Conservation (phyloP, 1,140 invertebrate species). For the Drosophila kohkoa region DNA sequence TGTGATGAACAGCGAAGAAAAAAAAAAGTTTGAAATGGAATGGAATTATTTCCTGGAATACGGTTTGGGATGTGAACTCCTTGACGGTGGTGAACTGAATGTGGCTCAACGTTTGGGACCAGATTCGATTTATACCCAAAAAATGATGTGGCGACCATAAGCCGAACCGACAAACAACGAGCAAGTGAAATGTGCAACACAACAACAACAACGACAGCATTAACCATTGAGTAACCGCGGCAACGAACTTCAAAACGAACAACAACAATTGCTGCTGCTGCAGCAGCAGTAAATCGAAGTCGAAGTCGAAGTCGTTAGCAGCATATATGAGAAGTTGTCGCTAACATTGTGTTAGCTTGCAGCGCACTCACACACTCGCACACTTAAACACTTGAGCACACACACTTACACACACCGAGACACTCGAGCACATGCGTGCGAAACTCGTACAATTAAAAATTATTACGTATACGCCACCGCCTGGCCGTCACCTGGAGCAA, state of each 20-base stretch:
- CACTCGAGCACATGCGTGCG: slow-evolving; percentile 53
- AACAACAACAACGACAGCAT: slow-evolving; percentile 21
- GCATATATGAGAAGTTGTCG: slow-evolving; percentile 50
- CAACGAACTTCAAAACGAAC: slow-evolving; percentile 74
- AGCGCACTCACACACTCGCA: slow-evolving; percentile 33
- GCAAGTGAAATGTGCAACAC: slow-evolving; percentile 67
- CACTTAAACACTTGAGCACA: slow-evolving; percentile 24
- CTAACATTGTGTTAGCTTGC: slow-evolving; percentile 10
- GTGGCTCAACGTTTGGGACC: slow-evolving; percentile 70
- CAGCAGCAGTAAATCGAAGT: slow-evolving; percentile 25
- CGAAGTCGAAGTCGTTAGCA: slow-evolving; percentile 48
- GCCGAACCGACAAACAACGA: slow-evolving; percentile 21
- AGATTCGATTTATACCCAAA: slow-evolving; percentile 84
- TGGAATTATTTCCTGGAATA: slow-evolving; percentile 5
- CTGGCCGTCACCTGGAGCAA: slow-evolving; percentile 44
- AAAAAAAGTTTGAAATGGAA: slow-evolving; percentile 2
- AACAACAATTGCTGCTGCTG: not conserved
- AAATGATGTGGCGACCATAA: slow-evolving; percentile 34
- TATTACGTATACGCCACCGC: slow-evolving; percentile 75
- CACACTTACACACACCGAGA: slow-evolving; percentile 43
- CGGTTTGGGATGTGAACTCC: slow-evolving; percentile 45
- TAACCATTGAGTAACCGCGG: slow-evolving; percentile 51
- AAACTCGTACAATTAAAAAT: slow-evolving; percentile 76
- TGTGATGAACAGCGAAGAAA: too few relatives aligned
- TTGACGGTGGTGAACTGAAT: slow-evolving; percentile 70